These are phyloP conservation scores for Limosa lapponica DNA, from an alignment of 2,797 vertebrate species.

Conservation along the genomic window DNA sequence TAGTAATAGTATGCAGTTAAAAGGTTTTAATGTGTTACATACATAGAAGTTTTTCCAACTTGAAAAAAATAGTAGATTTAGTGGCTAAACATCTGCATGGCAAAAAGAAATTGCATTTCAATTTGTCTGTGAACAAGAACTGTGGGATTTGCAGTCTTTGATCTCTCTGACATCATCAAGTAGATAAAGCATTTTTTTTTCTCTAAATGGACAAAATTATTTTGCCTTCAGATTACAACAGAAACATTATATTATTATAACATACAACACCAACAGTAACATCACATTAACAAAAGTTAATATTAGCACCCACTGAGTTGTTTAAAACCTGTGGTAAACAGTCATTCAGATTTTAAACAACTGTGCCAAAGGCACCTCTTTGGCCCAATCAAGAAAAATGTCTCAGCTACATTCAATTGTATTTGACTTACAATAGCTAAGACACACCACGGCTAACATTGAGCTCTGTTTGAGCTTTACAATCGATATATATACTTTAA, in stretches of 20 bases:
- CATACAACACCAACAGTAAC: neutral
- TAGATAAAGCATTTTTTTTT: neutral
- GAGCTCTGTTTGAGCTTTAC: neutral
- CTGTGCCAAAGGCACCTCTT: neutral
- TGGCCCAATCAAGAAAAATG: accelerated
- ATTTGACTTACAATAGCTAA: neutral
- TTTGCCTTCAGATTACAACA: constrained; percentile 5
- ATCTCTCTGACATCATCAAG: constrained; percentile 46
- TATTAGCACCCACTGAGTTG: neutral
- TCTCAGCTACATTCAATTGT: neutral
- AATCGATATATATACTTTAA: neutral
- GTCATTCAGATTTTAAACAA: neutral
- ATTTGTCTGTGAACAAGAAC: constrained; percentile 49
- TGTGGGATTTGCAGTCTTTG: constrained; percentile 28
- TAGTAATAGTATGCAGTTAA: constrained; percentile 34
- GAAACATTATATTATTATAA: no score
- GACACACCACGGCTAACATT: neutral
- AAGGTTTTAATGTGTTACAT: neutral
- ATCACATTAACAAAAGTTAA: neutral
- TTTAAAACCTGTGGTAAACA: neutral
- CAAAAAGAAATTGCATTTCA: constrained; percentile 49
- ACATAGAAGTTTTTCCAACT: neutral
- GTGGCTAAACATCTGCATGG: constrained; percentile 33
- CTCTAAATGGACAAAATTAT: constrained; percentile 11
- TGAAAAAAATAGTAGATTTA: neutral